phyloP scores from a whole-genome alignment of 1,140 invertebrate species.

The Nebria ingens region DNA sequence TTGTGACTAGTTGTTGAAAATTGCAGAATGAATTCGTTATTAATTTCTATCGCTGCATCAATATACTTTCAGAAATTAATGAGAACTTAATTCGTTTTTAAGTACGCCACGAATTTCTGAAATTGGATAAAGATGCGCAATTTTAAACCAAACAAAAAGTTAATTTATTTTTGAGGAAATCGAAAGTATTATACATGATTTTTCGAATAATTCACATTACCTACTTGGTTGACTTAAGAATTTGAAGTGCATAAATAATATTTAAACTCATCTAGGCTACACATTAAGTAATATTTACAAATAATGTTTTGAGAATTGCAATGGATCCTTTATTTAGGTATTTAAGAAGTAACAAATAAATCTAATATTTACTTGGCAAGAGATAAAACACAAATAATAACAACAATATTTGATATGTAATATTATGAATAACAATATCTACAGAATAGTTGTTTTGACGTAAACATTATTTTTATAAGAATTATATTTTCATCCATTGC shows the following conservation, averaged over 20 bases:
- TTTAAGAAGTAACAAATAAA: too few species aligned
- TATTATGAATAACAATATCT: not conserved
- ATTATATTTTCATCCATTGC: not conserved
- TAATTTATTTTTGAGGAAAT: conserved; percentile 1
- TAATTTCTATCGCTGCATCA: not conserved
- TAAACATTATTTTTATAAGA: not conserved
- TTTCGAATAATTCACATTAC: not conserved
- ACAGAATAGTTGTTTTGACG: too few species aligned
- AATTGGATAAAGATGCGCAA: too few species aligned
- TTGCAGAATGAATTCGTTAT: not conserved
- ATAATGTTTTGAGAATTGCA: not conserved
- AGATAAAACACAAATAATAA: too few species aligned
- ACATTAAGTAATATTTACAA: not conserved
- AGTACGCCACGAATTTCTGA: too few species aligned
- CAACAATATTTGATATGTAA: not conserved
- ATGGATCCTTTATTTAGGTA: too few species aligned
- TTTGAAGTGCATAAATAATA: not conserved
- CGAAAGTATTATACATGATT: not conserved
- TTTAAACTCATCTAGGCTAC: not conserved
- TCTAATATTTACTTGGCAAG: too few species aligned
- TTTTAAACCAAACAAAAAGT: too few species aligned
- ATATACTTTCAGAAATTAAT: not conserved
- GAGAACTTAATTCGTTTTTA: too few species aligned
- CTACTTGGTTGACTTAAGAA: not conserved
- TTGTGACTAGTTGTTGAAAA: not conserved